Evolutionary conservation across 1,140 invertebrate species (phyloP), one percentile per base, ranked within the genome.

Genomic region (Drosophila rufa): DNA sequence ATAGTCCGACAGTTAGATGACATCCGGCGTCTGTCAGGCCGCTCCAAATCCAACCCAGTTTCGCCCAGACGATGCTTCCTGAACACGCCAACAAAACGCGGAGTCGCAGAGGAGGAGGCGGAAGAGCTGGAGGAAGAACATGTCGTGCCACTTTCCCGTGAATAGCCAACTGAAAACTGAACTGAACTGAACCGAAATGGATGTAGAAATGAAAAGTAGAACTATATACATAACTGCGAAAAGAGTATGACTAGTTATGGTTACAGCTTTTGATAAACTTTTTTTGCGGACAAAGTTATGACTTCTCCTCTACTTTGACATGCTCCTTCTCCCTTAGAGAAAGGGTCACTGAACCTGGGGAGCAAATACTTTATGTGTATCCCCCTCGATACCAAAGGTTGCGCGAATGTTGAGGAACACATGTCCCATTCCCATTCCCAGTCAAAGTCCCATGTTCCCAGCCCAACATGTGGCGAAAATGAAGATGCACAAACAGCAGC

Each of bases 91-190:
- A 70, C 30, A 30, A 27, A 2, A 40, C 17, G 11, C 3, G 15
- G 42, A 12, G 8, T 6, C 27, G 19, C 8, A 2, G 48, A 22
- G 22, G 36, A 38, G 61, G 42, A 30, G 65, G 51, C 12, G 42
- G 27, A 33, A n/a, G 65, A 50, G 65, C 36, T 11, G 33, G 33
- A 38, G 36, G 53, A 56, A 56, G 55, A 67, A 60, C 79, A 86
- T 76, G 83, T 89, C 73, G 84, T 87, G 84, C 84, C 84, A 89
- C 78, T 83, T 87, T 84, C 69, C 53, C 64, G 48, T 87, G 85
- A 89, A 87, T 89, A 73, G 73, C 75, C 27, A 75, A 76, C 58
- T 60, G 55, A 43, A 60, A 75, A 76, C 58, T 60, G 51, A 75
- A 75, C 51, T 38, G 60, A 75, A 80, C 76, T 57, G 36, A 77